A percentile compares a stretch with the other conserved stretches of the same genome.
phyloP scores from a whole-genome alignment of 2,888 invertebrate species.

The Agapostemon virescens region DNA sequence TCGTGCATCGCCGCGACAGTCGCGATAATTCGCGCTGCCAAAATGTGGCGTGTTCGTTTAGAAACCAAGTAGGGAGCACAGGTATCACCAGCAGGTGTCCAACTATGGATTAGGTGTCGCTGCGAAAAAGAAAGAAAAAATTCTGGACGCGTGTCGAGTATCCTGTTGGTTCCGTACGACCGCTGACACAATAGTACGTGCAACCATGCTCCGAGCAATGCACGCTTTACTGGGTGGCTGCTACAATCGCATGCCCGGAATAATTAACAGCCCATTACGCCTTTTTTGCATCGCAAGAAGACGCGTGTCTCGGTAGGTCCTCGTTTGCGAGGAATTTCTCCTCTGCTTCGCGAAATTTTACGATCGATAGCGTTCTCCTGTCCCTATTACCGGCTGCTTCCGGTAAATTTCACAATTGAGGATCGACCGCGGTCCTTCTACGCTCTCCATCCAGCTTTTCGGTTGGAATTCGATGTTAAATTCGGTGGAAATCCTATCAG shows the following conservation, averaged over 20 bases:
- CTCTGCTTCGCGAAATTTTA: conserved; percentile 30
- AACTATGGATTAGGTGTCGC: conserved; percentile 66
- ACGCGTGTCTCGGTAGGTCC: conserved; percentile 33
- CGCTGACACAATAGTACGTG: conserved; percentile 78
- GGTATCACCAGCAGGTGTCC: conserved; percentile 61
- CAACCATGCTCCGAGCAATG: conserved; percentile 65
- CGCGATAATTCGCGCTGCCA: conserved; percentile 6
- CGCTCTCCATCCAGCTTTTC: neutral
- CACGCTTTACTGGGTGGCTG: conserved; percentile 62
- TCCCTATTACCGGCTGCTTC: conserved; percentile 6
- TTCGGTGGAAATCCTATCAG: neutral
- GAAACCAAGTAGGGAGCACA: conserved; percentile 60
- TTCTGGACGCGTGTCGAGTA: conserved; percentile 76
- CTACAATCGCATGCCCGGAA: conserved; percentile 69
- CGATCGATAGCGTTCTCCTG: conserved; percentile 1
- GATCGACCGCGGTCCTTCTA: conserved; percentile 5
- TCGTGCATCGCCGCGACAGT: neutral
- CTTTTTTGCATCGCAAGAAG: conserved; percentile 48
- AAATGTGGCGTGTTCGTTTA: conserved; percentile 24
- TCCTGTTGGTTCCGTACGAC: conserved; percentile 75
- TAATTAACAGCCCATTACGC: conserved; percentile 70
- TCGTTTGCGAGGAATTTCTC: conserved; percentile 12
- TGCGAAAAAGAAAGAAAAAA: conserved; percentile 64
- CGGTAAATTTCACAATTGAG: conserved; percentile 11
- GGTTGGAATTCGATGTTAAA: neutral